Conservation (phyloP, 2,888 invertebrate species). For the Archaeoteleia sp. region DNA sequence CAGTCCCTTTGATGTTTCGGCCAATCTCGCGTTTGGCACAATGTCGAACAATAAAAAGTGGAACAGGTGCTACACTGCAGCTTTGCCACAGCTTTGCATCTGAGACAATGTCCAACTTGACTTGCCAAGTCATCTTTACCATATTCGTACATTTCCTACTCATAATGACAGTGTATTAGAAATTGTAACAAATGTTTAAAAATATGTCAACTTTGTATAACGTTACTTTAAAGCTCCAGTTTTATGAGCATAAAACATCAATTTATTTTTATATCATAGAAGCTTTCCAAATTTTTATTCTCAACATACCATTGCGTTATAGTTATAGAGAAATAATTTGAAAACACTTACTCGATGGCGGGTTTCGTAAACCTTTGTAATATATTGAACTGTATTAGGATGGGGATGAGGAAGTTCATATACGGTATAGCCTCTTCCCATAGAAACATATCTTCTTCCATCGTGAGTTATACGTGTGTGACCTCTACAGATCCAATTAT, state of each 20-base stretch:
- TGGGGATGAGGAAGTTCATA: slow-evolving; percentile 63
- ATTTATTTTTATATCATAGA: no score
- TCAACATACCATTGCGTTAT: no score
- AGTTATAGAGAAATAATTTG: no score
- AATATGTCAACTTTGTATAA: no score
- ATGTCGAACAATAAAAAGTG: slow-evolving; percentile 64
- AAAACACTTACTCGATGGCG: slow-evolving; percentile 54
- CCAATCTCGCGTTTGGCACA: slow-evolving; percentile 68
- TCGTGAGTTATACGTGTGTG: slow-evolving; percentile 57
- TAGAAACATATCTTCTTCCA: slow-evolving; percentile 65
- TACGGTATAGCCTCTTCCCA: slow-evolving; percentile 67
- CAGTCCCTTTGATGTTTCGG: slow-evolving; percentile 63
- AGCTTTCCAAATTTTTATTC: no score
- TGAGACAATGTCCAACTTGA: slow-evolving; percentile 58
- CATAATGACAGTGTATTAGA: no score
- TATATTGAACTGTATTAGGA: slow-evolving; percentile 49
- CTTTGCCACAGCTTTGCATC: slow-evolving; percentile 52
- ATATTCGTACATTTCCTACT: slow-evolving; percentile 65
- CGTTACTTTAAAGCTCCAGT: no score
- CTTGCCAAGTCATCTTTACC: slow-evolving; percentile 52
- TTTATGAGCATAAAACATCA: no score
- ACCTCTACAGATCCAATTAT: no score
- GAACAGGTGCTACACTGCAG: slow-evolving; percentile 56
- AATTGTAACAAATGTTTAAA: no score
- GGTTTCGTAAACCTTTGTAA: slow-evolving; percentile 59